These are phyloP conservation scores for Thymelicus sylvestris DNA, from an alignment of 2,888 invertebrate species.

Conservation along the genomic window DNA sequence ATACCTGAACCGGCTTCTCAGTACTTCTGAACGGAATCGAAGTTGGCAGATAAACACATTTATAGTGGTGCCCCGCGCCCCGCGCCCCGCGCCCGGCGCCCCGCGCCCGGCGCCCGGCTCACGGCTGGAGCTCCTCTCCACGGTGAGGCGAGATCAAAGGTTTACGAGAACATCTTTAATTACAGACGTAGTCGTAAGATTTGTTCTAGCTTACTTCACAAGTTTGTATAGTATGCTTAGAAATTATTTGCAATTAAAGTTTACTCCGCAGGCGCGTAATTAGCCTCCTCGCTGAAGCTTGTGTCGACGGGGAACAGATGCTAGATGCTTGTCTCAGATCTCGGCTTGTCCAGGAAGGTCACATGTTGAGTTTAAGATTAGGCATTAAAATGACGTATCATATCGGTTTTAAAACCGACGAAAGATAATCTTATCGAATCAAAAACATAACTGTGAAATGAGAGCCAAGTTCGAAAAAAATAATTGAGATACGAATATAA, in stretches of 20 bases:
- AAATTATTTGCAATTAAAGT: not conserved
- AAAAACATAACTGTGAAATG: too few species aligned
- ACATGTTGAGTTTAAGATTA: too few species aligned
- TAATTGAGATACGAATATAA: too few species aligned
- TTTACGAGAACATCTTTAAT: not conserved
- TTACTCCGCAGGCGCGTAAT: not conserved
- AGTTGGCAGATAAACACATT: slow-evolving; percentile 17
- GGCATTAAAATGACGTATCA: too few species aligned
- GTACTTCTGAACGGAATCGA: not conserved
- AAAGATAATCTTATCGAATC: too few species aligned
- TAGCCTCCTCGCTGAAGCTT: not conserved
- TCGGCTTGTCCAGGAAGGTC: too few species aligned
- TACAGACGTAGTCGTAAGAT: not conserved
- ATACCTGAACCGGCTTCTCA: not conserved
- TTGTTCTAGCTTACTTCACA: not conserved
- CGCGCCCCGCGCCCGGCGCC: too few species aligned
- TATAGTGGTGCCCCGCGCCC: not conserved
- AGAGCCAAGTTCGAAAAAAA: too few species aligned
- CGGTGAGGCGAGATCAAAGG: not conserved
- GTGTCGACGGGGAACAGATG: not conserved
- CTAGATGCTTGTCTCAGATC: too few species aligned
- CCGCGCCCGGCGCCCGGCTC: too few species aligned
- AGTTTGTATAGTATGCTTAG: not conserved
- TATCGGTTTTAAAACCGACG: too few species aligned
- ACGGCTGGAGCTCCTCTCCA: too few species aligned